phyloP scores from a whole-genome alignment of 1,140 invertebrate genomes.

The Micrasema longulum region DNA sequence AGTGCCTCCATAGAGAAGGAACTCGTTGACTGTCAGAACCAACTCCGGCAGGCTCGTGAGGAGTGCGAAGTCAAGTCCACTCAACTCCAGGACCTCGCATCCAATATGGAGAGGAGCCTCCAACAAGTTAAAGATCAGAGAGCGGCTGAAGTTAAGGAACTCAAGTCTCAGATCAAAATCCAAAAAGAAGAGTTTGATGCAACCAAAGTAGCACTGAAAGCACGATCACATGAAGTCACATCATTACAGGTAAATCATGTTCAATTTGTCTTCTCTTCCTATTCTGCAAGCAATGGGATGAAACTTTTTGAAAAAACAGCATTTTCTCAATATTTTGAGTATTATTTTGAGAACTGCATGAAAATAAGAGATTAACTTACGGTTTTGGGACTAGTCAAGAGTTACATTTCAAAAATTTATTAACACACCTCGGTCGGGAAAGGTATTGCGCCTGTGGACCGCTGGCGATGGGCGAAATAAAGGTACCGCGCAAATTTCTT shows the following conservation, averaged over 20 bases:
- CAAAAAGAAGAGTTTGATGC: constrained; percentile 56
- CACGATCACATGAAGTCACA: constrained; percentile 43
- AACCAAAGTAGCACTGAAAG: constrained; percentile 51
- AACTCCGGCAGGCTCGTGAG: constrained; percentile 36
- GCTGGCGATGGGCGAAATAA: too few species aligned
- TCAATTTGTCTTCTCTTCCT: too few species aligned
- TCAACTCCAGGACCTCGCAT: constrained; percentile 51
- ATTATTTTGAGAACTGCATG: too few species aligned
- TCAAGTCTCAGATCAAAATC: constrained; percentile 57
- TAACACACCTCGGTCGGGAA: too few species aligned
- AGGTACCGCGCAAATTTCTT: too few species aligned
- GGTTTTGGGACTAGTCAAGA: too few species aligned
- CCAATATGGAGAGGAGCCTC: constrained; percentile 56
- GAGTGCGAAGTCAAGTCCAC: constrained; percentile 47
- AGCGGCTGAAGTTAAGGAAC: constrained; percentile 57
- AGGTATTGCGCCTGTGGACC: too few species aligned
- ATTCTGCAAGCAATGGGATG: too few species aligned
- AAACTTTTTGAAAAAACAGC: too few species aligned
- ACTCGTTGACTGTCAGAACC: constrained; percentile 57
- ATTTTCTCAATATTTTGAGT: too few species aligned
- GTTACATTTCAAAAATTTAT: too few species aligned
- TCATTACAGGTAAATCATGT: constrained; percentile 49
- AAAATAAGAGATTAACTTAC: too few species aligned
- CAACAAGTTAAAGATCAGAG: constrained; percentile 60
- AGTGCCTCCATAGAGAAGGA: constrained; percentile 64